Evolutionary conservation across 2,888 invertebrate genomes (phyloP), one percentile per base, ranked within the genome.

Genomic region (Harpagoxenus sublaevis): DNA sequence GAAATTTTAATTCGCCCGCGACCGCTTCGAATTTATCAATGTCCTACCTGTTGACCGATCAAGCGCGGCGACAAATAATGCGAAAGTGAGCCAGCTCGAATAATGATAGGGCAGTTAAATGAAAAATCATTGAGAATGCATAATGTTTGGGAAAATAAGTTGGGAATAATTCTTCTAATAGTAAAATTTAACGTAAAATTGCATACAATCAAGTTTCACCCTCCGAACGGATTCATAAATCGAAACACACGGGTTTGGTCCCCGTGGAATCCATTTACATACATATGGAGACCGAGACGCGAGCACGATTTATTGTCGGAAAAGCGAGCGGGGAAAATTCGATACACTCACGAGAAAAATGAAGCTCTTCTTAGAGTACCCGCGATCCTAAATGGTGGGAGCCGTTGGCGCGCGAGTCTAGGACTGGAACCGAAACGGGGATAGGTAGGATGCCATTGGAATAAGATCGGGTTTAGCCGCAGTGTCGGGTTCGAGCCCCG

Each of bases 391-490:
- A 83, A 78, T 35, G 48, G 84, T 48, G 79, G 70, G 48, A 85
- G 83, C 65, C 68, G 68, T 53, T 66, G 84, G 71, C 73, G 66
- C 88, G 66, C 88, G 84, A 90, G 18, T 78, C 68, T 71, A 60
- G 88, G 89, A 90, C 86, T 91, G 91, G 92, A 92, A 93, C 91
- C 87, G 90, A 89, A 90, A 89, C 86, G 90, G 90, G 89, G 86
- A 89, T 93, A 92, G 92, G 92, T 93, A 92, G 93, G 92, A 93
- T 94, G 93, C 92, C 94, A 94, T 95, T 94, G 94, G 94, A 94
- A 94, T 95, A 94, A 95, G 94, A 95, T 95, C 93, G 93, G 94
- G 93, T 95, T 95, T 95, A 95, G 93, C 93, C 93, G 93, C 93
- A 94, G 94, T 94, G 95, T 95, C 94, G 94, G 93, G 94, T 94